Conservation (phyloP, 2,888 invertebrate species). For the Malthinus seriepunctatus region DNA sequence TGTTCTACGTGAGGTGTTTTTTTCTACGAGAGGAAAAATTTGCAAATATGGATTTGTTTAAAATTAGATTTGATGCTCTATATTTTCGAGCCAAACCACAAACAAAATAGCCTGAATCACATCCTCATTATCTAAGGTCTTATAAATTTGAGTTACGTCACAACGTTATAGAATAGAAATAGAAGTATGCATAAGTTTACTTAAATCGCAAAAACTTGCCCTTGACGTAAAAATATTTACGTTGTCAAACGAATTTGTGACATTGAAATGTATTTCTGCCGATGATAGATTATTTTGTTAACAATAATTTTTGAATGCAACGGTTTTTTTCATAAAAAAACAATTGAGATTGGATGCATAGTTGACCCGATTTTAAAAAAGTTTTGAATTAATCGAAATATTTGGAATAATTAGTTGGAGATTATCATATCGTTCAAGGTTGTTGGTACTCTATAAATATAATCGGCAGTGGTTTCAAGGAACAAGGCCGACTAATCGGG, state of each 20-base stretch:
- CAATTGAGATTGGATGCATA: neutral
- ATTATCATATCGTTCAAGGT: slow-evolving; percentile 26
- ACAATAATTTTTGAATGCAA: neutral
- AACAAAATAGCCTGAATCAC: slow-evolving; percentile 15
- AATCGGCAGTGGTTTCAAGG: slow-evolving; percentile 28
- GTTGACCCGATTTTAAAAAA: neutral
- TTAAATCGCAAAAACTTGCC: slow-evolving; percentile 24
- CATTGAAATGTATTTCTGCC: slow-evolving; percentile 23
- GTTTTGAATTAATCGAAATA: neutral
- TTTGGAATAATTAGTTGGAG: slow-evolving; percentile 18
- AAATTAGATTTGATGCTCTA: too few species aligned
- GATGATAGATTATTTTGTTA: slow-evolving; percentile 9
- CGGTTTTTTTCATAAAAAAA: neutral
- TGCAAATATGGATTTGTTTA: too few species aligned
- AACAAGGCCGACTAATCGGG: slow-evolving; percentile 30
- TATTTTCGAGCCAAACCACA: neutral
- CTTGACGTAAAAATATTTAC: slow-evolving; percentile 19
- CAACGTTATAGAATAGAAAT: slow-evolving; percentile 6
- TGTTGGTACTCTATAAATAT: slow-evolving; percentile 22
- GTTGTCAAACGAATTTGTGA: slow-evolving; percentile 22
- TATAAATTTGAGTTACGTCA: slow-evolving; percentile 16
- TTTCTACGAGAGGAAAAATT: too few species aligned
- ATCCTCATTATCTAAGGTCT: slow-evolving; percentile 15
- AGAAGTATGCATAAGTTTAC: slow-evolving; percentile 8
- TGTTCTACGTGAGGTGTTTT: neutral